Base-by-base conservation (phyloP, 2,113 vertebrate genomes). In the cat (Felis catus) region DNA sequence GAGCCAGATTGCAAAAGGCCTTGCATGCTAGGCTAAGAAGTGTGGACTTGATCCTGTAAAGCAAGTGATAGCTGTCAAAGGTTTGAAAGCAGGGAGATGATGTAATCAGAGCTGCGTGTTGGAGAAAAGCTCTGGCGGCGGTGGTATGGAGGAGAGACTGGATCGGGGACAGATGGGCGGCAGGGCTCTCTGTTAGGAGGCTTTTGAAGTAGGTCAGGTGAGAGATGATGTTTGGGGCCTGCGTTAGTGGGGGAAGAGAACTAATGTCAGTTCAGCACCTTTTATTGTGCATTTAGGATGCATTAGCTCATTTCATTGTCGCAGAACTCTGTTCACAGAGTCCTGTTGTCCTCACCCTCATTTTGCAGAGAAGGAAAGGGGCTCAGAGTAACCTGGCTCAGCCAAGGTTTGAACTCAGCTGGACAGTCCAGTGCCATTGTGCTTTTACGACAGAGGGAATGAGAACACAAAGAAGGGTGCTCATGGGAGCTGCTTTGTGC, bases 121-220 rank as follows among this genome's bases (percentile, higher is more conserved):
- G 71, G 88, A 95, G 80, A 66, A 87, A 18, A 74, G 81, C 92
- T 94, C 45, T 94, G 93, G 94, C 51, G 70, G 94, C 0, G 2
- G 76, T 82, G 94, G 12, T 48, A 23, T 70, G 86, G 82, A 95
- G 31, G 84, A 79, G 48, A 89, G 83, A 15, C 19, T 76, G 79
- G 53, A 0, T 0, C 55, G 71, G 87, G 90, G 79, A 92, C 97
- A 97, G 85, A 86, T 96, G 91, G 91, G 85, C 6, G 11, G 89
- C 76, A 18, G 91, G 16, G 53, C 14, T 73, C 25, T 73, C 53
- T 33, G 63, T 63, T 23, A 80, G n/a, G 95, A 85, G 95, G 65
- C 70, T 91, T 82, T 96, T 95, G 96, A 97, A 94, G 87, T 96
- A 95, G 97, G 71, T 97, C 92, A 96, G 94, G 73, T 96, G 53